A percentile compares a stretch with the other conserved stretches of the same genome.
Evolutionary conservation across 2,888 invertebrate species (phyloP).

Genomic region (Plebejus argus): DNA sequence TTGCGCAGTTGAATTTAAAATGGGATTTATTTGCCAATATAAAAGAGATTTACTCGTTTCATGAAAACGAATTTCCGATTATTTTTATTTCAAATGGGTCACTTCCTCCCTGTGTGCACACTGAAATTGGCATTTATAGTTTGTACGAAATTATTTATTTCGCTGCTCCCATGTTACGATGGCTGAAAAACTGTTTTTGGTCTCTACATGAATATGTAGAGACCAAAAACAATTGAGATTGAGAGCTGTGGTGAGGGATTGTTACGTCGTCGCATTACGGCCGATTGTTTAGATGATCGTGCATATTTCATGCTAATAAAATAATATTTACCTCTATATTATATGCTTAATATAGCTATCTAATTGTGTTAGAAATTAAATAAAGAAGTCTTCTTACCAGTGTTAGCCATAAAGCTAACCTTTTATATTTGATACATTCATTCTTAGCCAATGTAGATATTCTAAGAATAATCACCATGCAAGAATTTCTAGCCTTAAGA

Average conservation of each 20-base stretch:
- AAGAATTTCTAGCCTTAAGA: too few species aligned
- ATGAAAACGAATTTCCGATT: slow-evolving; percentile 46
- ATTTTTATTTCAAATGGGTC: slow-evolving; percentile 34
- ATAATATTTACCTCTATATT: too few species aligned
- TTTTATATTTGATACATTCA: too few species aligned
- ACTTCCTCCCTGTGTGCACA: slow-evolving; percentile 24
- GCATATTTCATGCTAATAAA: too few species aligned
- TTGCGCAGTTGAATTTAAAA: slow-evolving; percentile 66
- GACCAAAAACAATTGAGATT: too few species aligned
- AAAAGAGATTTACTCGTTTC: slow-evolving; percentile 53
- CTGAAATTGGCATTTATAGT: slow-evolving; percentile 26
- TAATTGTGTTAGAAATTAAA: too few species aligned
- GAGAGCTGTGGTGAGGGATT: background rate
- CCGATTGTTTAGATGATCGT: background rate
- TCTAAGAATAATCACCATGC: too few species aligned
- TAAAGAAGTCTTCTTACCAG: too few species aligned
- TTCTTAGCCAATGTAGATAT: too few species aligned
- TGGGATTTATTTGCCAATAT: slow-evolving; percentile 69
- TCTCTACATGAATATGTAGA: background rate
- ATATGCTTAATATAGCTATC: too few species aligned
- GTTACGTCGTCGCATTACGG: background rate
- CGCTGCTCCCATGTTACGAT: background rate
- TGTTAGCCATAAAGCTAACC: too few species aligned
- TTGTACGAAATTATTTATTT: slow-evolving; percentile 18
- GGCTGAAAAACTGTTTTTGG: background rate